phyloP scores from a whole-genome alignment of 2,888 invertebrate genomes.

The Lobophora halterata region DNA sequence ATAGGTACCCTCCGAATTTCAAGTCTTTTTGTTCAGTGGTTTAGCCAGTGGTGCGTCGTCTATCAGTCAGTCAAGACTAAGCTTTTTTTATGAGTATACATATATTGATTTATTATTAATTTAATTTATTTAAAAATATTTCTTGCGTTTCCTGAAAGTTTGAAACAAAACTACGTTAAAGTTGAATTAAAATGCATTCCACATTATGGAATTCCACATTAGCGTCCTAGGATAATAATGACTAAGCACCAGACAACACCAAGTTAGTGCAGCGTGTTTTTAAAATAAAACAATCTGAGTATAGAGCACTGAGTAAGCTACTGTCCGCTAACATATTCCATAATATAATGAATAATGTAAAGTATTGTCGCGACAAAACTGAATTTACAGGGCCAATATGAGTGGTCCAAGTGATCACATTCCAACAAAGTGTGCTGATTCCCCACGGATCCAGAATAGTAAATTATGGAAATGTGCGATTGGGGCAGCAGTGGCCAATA shows the following conservation, averaged over 20 bases:
- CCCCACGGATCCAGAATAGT: conserved; percentile 78
- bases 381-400: conserved; percentile 64
- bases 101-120: too few relatives aligned
- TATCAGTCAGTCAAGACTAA: too few relatives aligned
- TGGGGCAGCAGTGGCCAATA: conserved; percentile 79
- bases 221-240: conserved; percentile 41
- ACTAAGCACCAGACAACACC: conserved; percentile 48
- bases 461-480: conserved; percentile 80
- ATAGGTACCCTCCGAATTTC: too few relatives aligned
- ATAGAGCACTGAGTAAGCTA: conserved; percentile 42
- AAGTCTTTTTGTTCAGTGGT: too few relatives aligned
- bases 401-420: conserved; percentile 67
- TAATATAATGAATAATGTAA: conserved; percentile 63
- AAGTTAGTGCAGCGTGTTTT: conserved; percentile 25
- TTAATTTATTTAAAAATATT: too few relatives aligned
- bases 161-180: too few relatives aligned
- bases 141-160: too few relatives aligned
- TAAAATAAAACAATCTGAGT: conserved; percentile 31
- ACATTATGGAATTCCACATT: conserved; percentile 37
- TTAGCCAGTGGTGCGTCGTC: too few relatives aligned
- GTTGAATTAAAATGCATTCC: conserved; percentile 39
- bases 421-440: conserved; percentile 71
- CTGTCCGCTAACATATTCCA: conserved; percentile 47
- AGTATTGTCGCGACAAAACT: conserved; percentile 50
- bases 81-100: too few relatives aligned